Evolutionary conservation across 2,888 invertebrate genomes (phyloP).

Genomic region (Drosophila formosana): DNA sequence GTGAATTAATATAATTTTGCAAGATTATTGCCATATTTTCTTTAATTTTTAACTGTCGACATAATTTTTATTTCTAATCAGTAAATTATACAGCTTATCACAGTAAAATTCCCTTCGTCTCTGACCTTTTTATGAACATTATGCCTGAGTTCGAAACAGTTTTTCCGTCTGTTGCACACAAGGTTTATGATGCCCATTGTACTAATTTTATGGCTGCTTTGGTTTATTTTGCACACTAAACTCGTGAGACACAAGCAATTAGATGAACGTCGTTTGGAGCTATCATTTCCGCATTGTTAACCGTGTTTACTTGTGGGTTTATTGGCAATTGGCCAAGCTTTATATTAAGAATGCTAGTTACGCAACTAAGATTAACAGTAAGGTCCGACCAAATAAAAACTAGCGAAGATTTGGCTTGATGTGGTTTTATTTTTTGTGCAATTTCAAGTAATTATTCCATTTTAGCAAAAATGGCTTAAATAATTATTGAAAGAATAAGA

Average conservation of each 20-base stretch:
- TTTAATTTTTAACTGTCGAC: too few species aligned
- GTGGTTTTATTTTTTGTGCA: too few species aligned
- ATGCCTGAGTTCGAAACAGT: neutral
- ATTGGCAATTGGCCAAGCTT: slow-evolving; percentile 2
- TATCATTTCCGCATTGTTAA: slow-evolving; percentile 22
- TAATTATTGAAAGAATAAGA: too few species aligned
- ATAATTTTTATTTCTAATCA: too few species aligned
- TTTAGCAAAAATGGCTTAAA: too few species aligned
- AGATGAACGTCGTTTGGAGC: slow-evolving; percentile 7
- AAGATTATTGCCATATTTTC: too few species aligned
- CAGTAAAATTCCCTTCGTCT: too few species aligned
- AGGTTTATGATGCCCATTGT: slow-evolving; percentile 1
- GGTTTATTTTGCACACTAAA: slow-evolving; percentile 16
- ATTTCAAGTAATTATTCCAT: neutral
- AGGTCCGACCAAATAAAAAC: too few species aligned
- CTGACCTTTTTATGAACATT: neutral
- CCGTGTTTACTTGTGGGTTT: slow-evolving; percentile 15
- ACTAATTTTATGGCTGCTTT: slow-evolving; percentile 16
- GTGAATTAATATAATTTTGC: too few species aligned
- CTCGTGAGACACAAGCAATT: slow-evolving; percentile 9
- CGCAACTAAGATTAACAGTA: neutral
- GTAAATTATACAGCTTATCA: too few species aligned
- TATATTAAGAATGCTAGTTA: slow-evolving; percentile 1
- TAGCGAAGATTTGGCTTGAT: too few species aligned
- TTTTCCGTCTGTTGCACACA: slow-evolving; percentile 1